Conservation (phyloP, 2,888 invertebrate species). For the Pocota personata region DNA sequence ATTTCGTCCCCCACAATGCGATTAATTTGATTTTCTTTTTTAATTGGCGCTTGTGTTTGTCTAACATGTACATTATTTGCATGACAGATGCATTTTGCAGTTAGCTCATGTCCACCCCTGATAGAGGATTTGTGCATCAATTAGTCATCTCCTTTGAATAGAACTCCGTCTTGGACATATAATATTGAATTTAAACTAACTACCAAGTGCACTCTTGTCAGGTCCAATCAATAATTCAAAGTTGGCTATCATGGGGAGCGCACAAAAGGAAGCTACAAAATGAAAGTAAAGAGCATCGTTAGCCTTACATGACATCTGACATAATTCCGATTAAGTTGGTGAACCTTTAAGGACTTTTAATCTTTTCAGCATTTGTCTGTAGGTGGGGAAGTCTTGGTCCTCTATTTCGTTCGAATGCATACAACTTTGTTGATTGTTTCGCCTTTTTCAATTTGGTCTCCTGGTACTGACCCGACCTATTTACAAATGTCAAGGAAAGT, state of each 20-base stretch:
- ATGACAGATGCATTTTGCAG: background rate
- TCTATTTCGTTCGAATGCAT: conserved; percentile 8
- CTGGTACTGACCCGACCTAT: conserved; percentile 44
- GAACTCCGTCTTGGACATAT: conserved; percentile 13
- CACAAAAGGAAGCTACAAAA: background rate
- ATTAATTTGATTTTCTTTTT: conserved; percentile 27
- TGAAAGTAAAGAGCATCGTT: background rate
- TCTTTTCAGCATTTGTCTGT: background rate
- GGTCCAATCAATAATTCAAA: conserved; percentile 38
- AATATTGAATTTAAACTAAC: conserved; percentile 15
- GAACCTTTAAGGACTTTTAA: conserved; percentile 43
- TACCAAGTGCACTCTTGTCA: conserved; percentile 15
- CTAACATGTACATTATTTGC: background rate
- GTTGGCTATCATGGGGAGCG: background rate
- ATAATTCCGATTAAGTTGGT: conserved; percentile 28
- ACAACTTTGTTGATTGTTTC: conserved; percentile 54
- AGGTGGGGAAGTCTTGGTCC: background rate
- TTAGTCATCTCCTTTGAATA: background rate
- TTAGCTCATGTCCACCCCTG: background rate
- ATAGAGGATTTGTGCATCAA: conserved; percentile 3
- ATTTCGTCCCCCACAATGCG: conserved; percentile 28
- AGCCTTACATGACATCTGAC: conserved; percentile 41
- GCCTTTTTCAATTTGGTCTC: conserved; percentile 11
- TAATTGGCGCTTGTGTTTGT: background rate
- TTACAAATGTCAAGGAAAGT: conserved; percentile 13